Base-by-base conservation (phyloP, 1,140 invertebrate genomes). In the Campoletis sonorensis region DNA sequence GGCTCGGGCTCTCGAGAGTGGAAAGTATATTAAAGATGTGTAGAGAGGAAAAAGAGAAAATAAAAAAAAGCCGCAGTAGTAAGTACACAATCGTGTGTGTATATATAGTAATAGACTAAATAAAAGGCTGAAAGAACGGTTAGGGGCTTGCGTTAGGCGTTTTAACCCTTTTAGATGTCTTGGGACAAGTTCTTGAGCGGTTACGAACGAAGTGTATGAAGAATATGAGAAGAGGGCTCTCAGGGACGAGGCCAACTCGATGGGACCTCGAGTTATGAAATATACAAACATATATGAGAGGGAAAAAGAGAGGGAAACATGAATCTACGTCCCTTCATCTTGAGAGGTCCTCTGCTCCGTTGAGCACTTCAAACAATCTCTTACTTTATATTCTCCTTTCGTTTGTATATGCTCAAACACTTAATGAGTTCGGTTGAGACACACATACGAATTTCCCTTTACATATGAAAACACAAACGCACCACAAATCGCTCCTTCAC, bases 371-470 rank as follows among this genome's bases (percentile, higher is more conserved):
- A 84, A 73, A 73, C 40, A 73, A 73, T 73, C 71, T 73, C 71
- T 49, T 49, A 73, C 71, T 73, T 73, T 73, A 73, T 23, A 73
- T 49, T 49, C 40, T 73, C 21, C 30, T n/a, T 58, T 58, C 27
- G 37, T 73, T 11, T 73, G 82, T 87, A 84, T 86, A 83, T 84
- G 82, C 83, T 86, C 85, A 86, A 84, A 84, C 82, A 81, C 87
- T 88, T 87, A 89, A 89, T 88, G 84, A 85, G 82, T 84, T 81
- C 61, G 83, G 78, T 21, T 49, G 78, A 76, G 45, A 79, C 80
- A 82, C 81, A 27, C 21, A 15, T 26, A 26, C 61, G 4, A 58
- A 58, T 58, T n/a, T 58, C 21, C 18, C 21, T 4, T 67, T 10
- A 2, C 4, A 67, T 27, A 23, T 21, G n/a, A n/a, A 21, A 1